Percentiles rank a stretch among this genome's conserved stretches.
Evolutionary conservation across 2,888 invertebrate species (phyloP).

Genomic region (Catocala sponsa): DNA sequence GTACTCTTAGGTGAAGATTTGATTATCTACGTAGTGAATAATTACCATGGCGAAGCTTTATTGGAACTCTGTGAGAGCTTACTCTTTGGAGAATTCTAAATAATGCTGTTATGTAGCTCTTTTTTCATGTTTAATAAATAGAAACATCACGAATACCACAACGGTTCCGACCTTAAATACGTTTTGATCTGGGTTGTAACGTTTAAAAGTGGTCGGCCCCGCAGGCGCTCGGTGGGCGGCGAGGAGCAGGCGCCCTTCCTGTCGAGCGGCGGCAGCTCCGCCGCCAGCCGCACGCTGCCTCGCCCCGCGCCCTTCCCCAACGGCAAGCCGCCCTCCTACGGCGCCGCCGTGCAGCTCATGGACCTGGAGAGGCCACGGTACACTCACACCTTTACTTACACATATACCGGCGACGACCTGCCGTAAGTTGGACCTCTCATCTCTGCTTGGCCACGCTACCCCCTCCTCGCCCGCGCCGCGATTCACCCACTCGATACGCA

Average conservation of each 20-base stretch:
- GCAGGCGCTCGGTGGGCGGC: conserved; percentile 93
- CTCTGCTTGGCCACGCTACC: background rate
- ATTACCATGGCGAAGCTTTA: no score
- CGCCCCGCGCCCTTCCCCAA: conserved; percentile 90
- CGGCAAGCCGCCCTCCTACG: conserved; percentile 87
- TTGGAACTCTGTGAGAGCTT: no score
- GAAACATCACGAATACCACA: no score
- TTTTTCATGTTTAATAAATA: no score
- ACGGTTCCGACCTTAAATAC: no score
- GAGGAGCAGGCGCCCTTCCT: conserved; percentile 95
- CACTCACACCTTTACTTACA: conserved; percentile 26
- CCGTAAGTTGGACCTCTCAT: conserved; percentile 16
- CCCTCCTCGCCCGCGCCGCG: background rate
- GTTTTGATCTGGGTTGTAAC: no score
- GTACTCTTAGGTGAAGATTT: no score
- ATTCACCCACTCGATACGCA: background rate
- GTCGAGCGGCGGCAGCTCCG: conserved; percentile 85
- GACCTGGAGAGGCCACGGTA: conserved; percentile 76
- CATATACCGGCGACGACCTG: conserved; percentile 17
- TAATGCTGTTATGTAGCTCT: no score
- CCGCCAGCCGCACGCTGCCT: conserved; percentile 83
- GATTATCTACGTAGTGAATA: no score
- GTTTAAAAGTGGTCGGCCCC: no score
- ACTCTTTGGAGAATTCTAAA: no score
- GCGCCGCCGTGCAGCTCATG: conserved; percentile 88